Conservation (phyloP, 2,888 invertebrate genomes). For the Plutella xylostella region DNA sequence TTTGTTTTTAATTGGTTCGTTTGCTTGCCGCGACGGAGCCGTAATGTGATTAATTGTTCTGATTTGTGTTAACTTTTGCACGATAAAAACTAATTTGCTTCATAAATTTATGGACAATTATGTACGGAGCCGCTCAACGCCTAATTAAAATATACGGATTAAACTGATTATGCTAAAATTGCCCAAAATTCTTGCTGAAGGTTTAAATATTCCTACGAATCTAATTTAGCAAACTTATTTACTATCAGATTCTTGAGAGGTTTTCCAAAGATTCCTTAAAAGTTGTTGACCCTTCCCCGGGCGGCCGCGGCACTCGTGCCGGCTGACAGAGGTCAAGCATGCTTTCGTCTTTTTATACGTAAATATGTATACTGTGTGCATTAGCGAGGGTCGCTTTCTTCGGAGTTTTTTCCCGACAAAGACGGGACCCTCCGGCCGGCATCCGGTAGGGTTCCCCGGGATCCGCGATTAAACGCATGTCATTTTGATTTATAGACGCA, state of each 20-base stretch:
- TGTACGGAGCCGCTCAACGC: no score
- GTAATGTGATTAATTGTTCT: constrained; percentile 27
- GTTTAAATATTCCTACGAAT: background rate
- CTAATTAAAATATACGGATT: no score
- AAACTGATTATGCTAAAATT: no score
- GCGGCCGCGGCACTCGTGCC: constrained; percentile 8
- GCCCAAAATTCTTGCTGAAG: no score
- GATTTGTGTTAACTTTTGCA: background rate
- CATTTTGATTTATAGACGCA: constrained; percentile 60
- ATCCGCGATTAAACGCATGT: constrained; percentile 52
- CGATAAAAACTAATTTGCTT: background rate
- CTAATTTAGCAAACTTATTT: background rate
- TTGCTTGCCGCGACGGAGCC: constrained; percentile 21
- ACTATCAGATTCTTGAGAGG: background rate
- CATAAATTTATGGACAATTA: no score
- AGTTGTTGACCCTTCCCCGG: constrained; percentile 6
- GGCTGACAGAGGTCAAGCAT: constrained; percentile 51
- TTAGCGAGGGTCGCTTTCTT: constrained; percentile 55
- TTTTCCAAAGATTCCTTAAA: background rate
- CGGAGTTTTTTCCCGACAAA: constrained; percentile 36
- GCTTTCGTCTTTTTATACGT: constrained; percentile 48
- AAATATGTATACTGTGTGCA: constrained; percentile 56
- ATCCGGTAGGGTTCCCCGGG: constrained; percentile 37
- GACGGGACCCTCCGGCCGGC: constrained; percentile 25
- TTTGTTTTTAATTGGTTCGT: constrained; percentile 29